Conservation (phyloP, 2,113 vertebrate genomes). For the Oreocharis arfaki region DNA sequence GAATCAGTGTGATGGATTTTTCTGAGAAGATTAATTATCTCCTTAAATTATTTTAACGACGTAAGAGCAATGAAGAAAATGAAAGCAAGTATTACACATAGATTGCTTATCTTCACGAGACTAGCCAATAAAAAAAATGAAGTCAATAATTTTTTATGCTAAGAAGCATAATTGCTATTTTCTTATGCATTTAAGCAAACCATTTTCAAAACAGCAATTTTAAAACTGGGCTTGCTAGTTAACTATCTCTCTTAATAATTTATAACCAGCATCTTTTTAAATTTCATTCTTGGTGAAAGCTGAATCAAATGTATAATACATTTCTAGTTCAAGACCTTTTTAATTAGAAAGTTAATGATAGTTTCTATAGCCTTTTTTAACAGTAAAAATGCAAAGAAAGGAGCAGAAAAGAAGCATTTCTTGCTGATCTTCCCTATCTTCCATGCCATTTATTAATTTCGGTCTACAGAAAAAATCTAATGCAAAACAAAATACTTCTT, state of each 20-base stretch:
- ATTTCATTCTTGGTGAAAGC: background rate
- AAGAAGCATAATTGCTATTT: background rate
- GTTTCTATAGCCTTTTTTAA: background rate
- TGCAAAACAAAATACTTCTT: background rate
- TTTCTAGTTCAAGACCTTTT: background rate
- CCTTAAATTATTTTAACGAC: background rate
- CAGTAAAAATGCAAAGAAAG: background rate
- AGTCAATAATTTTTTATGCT: background rate
- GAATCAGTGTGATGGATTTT: background rate
- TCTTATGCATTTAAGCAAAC: background rate
- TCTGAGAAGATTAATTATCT: background rate
- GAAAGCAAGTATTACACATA: background rate
- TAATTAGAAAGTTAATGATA: background rate
- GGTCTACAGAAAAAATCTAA: background rate
- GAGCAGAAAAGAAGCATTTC: background rate
- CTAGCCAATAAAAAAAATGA: background rate
- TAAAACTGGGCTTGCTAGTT: background rate
- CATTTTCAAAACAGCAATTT: background rate
- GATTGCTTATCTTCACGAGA: background rate
- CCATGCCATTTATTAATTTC: background rate
- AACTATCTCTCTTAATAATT: background rate
- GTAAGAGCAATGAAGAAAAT: background rate
- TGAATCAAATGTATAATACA: background rate
- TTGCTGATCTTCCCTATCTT: background rate
- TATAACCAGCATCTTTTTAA: background rate